A percentile compares a stretch with the other conserved stretches of the same genome.
Evolutionary conservation across 2,888 invertebrate species (phyloP).

Genomic region (Hecatera dysodea): DNA sequence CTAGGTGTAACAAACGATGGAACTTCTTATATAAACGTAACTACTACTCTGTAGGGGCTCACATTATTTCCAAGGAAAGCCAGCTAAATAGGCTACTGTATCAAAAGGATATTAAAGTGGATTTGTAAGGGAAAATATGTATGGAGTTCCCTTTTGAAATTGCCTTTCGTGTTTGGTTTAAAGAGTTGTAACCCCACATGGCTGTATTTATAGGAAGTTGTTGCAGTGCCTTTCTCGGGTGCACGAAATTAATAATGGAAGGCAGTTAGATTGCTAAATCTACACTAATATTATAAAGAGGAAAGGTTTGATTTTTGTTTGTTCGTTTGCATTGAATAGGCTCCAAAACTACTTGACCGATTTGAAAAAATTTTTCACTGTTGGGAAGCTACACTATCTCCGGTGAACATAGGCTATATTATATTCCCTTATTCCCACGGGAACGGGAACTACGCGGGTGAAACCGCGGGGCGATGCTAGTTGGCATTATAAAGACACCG

Average conservation of each 20-base stretch:
- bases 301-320: no score
- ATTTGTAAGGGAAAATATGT: slow-evolving; percentile 42
- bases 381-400: no score
- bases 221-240: background rate
- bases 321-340: no score
- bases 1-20: slow-evolving; percentile 55
- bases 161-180: slow-evolving; percentile 23
- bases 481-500: background rate
- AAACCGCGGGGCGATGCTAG: no score
- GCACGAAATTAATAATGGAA: slow-evolving; percentile 9
- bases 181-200: slow-evolving; percentile 2
- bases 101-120: slow-evolving; percentile 52
- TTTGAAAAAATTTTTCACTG: no score
- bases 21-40: slow-evolving; percentile 53
- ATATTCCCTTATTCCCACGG: no score
- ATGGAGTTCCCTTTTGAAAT: slow-evolving; percentile 35
- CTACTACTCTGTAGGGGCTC: slow-evolving; percentile 40
- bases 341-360: no score
- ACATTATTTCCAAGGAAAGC: slow-evolving; percentile 49
- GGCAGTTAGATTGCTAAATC: no score
- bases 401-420: no score
- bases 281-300: no score
- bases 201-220: background rate
- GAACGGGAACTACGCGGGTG: no score
- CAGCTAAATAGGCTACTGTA: slow-evolving; percentile 53